phyloP scores from a whole-genome alignment of 2,113 vertebrate genomes.

The Phaethornis superciliosus region DNA sequence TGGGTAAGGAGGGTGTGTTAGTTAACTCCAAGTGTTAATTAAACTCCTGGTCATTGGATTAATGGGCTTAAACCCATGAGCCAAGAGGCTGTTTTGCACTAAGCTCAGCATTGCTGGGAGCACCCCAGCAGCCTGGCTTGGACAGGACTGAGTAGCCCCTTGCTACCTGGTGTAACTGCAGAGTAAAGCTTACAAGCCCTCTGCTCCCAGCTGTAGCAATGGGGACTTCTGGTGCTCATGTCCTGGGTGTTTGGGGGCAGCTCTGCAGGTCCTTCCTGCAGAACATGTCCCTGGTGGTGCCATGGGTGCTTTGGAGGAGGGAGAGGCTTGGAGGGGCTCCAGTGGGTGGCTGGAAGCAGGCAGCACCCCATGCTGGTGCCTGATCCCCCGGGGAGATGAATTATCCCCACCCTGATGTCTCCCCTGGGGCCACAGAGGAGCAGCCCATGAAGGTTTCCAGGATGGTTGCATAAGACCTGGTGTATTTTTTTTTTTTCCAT shows the following conservation, averaged over 20 bases:
- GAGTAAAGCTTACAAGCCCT: too few relatives aligned
- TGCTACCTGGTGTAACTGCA: too few relatives aligned
- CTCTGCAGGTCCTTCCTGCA: neutral
- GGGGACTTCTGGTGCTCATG: too few relatives aligned
- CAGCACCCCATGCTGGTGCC: neutral
- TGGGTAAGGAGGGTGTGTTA: neutral
- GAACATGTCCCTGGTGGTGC: accelerated
- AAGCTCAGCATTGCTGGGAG: neutral
- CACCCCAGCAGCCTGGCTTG: neutral
- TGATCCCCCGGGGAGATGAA: neutral
- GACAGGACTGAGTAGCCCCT: neutral
- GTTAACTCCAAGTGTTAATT: neutral
- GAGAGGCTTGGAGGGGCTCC: neutral
- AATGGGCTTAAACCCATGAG: neutral
- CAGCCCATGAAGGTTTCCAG: neutral
- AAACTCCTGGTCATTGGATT: neutral
- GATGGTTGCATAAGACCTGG: neutral
- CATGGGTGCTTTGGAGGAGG: neutral
- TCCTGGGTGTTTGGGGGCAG: neutral
- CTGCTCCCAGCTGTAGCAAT: too few relatives aligned
- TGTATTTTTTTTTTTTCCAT: neutral
- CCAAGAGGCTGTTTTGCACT: neutral
- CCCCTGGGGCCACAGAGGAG: neutral
- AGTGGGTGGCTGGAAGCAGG: neutral
- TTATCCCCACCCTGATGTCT: neutral